Base-by-base conservation (phyloP, 2,888 invertebrate species). In the Drosophila birchii region DNA sequence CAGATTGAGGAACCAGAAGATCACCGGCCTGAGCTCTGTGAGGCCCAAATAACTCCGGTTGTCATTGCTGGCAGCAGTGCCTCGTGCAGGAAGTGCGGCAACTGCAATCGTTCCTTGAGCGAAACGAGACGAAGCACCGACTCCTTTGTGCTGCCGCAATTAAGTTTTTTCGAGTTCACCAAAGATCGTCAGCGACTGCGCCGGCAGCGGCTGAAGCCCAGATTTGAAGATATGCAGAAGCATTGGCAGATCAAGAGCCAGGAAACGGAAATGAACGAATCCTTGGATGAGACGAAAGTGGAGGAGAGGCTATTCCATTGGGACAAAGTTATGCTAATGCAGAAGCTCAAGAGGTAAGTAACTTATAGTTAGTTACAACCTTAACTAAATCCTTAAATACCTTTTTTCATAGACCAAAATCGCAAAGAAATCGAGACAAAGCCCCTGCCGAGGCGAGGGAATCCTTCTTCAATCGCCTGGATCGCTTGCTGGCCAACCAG, bases 31-130 rank as follows among this genome's bases (percentile, higher is more conserved):
- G 73, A 78, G 11, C 26, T 39, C 18, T 82, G 86, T 20, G 62
- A 80, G 18, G 68, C 51, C 14, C 71, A 74, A 18, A 16, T 36
- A 11, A 8, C 41, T 4, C 57, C 68, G 14, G 45, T 47, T 9
- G 18, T 57, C 0, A 70, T 68, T 12, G 78, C 75, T 14, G 49
- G 73, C 14, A 51, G 38, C 18, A 76, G 71, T 16, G 58, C 51
- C 29, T 51, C 82, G 12, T 89, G 90, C 54, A 79, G 75, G 5
- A 83, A 77, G 39, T 90, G 90, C 39, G 75, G 62, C 14, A 76
- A 78, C 34, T 90, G 88, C 43, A 70, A 79, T 34, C 74, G 79
- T 1, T 56, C 88, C 20, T 16, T 81, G 5, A 67, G 75, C 26
- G 79, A 72, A 38, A 76, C 67, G 5, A 59, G 45, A 39, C 69